Base-by-base conservation (phyloP, 2,888 invertebrate species). In the Gymnocheta viridis region DNA sequence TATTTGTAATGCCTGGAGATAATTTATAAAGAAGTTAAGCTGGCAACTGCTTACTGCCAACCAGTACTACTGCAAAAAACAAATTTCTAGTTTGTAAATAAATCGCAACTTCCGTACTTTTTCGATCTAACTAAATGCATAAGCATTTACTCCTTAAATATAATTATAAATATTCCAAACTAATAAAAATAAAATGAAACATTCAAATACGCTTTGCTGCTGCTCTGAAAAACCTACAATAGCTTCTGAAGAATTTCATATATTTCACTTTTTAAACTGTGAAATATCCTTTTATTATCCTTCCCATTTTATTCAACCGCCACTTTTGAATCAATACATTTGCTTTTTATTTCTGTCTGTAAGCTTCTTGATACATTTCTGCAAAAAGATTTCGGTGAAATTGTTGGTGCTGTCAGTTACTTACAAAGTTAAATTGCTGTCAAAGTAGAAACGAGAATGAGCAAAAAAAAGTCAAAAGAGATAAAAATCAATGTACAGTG, bases 361-460 rank as follows among this genome's bases (percentile, higher is more conserved):
- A 67, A 77, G 64, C 76, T 66, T 49, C 66, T 82, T 64, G 38
- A 66, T 72, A 49, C 35, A 32, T 60, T 66, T 72, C 29, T n/a
- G 32, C 24, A 44, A 54, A 60, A 62, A 62, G 54, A 64, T 64
- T 79, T 79, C 44, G 22, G 56, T 10, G 24, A 66, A 77, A 77
- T 76, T 82, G 70, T 38, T 66, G 38, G 38, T 58, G 64, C 82
- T 82, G 82, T 82, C 82, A 82, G 49, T 77, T 77, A 82, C 64
- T 82, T 77, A 58, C 77, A 72, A 77, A 82, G 66, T 77, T 82
- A 82, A 82, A 82, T 77, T 77, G 82, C 77, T 82, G 77, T 82
- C 82, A 77, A 82, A 70, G 72, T 64, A 58, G 7, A 70, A 78
- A 78, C 10, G 49, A 41, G 14, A 35, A 29, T 1, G 24, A 54